Evolutionary conservation across 2,113 vertebrate species (phyloP).

Genomic region (Oreochromis spilurus): DNA sequence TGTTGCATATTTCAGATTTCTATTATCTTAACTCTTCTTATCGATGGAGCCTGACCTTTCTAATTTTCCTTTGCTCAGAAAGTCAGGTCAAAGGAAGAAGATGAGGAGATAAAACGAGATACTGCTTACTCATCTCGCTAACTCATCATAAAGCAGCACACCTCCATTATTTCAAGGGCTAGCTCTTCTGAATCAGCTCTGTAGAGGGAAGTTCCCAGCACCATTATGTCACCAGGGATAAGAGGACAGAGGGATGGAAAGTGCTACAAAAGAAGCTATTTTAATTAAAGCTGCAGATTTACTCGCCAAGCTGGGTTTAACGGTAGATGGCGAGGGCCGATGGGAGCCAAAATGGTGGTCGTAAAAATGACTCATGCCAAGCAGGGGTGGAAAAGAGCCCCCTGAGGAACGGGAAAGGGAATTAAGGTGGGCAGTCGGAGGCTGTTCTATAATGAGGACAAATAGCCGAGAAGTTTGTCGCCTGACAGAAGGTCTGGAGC

Average conservation of each 20-base stretch:
- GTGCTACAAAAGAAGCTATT: constrained; percentile 55
- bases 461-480: constrained; percentile 50
- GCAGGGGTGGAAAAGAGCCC: constrained; percentile 46
- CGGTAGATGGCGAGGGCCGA: constrained; percentile 21
- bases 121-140: constrained; percentile 14
- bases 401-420: constrained; percentile 30
- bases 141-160: constrained; percentile 46
- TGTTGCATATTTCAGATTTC: background rate
- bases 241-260: constrained; percentile 16
- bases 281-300: constrained; percentile 77
- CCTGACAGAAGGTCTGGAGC: constrained; percentile 29
- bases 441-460: constrained; percentile 68
- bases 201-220: constrained; percentile 40
- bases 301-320: constrained; percentile 57
- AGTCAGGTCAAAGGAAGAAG: constrained; percentile 3
- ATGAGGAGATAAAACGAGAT: background rate
- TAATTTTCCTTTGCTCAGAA: constrained; percentile 7
- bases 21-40: background rate
- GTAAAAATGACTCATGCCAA: constrained; percentile 70
- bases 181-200: constrained; percentile 28
- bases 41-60: background rate
- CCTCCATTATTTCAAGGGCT: constrained; percentile 35
- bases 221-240: constrained; percentile 54
- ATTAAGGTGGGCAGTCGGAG: constrained; percentile 46
- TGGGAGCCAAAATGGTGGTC: constrained; percentile 37